Evolutionary conservation across 2,797 vertebrate genomes (phyloP).

Genomic region (Oryzias sinensis): DNA sequence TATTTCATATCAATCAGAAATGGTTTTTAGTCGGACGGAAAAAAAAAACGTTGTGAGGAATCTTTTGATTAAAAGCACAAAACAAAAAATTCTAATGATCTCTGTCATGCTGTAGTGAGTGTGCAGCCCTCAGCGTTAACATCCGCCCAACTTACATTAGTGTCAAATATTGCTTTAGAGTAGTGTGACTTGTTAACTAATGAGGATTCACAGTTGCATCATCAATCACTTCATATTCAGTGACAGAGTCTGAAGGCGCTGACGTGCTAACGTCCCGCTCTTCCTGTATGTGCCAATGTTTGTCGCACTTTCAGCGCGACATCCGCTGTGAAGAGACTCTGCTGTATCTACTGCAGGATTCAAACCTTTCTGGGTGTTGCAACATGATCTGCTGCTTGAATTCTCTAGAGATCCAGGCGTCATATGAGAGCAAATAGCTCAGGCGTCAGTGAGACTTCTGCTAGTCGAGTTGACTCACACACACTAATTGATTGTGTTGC

Average conservation of each 20-base stretch:
- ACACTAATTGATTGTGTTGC: constrained; percentile 13
- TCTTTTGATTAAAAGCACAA: constrained; percentile 35
- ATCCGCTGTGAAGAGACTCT: background rate
- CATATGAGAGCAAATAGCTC: constrained; percentile 5
- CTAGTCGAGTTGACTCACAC: background rate
- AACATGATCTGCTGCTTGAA: constrained; percentile 7
- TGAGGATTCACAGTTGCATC: constrained; percentile 53
- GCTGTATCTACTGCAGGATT: background rate
- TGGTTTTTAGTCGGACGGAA: constrained; percentile 18
- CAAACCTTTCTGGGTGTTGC: constrained; percentile 1
- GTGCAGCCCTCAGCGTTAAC: constrained; percentile 4
- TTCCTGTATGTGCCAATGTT: constrained; percentile 22
- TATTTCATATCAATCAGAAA: constrained; percentile 35
- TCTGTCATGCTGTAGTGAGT: constrained; percentile 8
- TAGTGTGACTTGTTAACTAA: constrained; percentile 59
- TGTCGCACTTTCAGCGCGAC: constrained; percentile 14
- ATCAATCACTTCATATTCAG: constrained; percentile 47
- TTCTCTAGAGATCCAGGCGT: constrained; percentile 12
- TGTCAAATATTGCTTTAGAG: constrained; percentile 40
- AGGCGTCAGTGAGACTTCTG: constrained; percentile 2
- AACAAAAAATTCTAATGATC: constrained; percentile 11
- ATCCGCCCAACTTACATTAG: constrained; percentile 28
- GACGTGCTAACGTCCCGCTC: constrained; percentile 9
- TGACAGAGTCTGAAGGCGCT: constrained; percentile 9
- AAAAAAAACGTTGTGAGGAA: constrained; percentile 4